Evolutionary conservation across 2,113 vertebrate species (phyloP), one percentile per base, ranked within the genome.

Genomic region (Sinocyclocheilus anshuiensis): DNA sequence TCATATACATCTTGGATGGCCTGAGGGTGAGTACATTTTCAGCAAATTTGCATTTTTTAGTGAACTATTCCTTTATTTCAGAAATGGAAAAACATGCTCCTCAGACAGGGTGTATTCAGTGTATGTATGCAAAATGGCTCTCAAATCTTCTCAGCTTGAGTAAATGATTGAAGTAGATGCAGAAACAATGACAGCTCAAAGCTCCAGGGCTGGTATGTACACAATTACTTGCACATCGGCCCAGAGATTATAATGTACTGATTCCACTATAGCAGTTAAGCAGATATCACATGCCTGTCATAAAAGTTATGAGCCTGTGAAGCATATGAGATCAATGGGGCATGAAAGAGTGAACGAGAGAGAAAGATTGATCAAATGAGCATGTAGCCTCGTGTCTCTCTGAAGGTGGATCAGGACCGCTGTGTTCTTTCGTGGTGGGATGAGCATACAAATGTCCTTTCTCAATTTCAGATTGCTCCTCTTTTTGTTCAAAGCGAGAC

Each of bases 371-470:
- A 72, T 87, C 83, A 83, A 79, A 85, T 83, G 83, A 77, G 33
- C 65, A 26, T 67, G 81, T 18, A 71, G n/a, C 53, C 18, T n/a
- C 20, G 83, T 48, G 33, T 55, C n/a, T 89, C 74, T 67, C 24
- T 80, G 79, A 84, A 89, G 71, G 71, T 85, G 39, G 53, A 71
- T 10, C 50, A 48, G 48, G 82, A n/a, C 63, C 20, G 82, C 79
- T 84, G 72, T 84, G 71, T 29, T 85, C 48, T 53, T 81, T 42
- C 0, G 36, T 76, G 87, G 59, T 50, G 48, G 75, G 45, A 39
- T 71, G 81, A 79, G 75, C 72, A 82, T 77, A 81, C 48, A 77
- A 81, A 57, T 84, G 29, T 76, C 74, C 83, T 79, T 82, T 79
- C 26, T 20, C 16, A 13, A 26, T 57, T 84, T 78, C 71, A 67